Conservation (phyloP, 1,140 invertebrate genomes). For the Drosophila obscura region DNA sequence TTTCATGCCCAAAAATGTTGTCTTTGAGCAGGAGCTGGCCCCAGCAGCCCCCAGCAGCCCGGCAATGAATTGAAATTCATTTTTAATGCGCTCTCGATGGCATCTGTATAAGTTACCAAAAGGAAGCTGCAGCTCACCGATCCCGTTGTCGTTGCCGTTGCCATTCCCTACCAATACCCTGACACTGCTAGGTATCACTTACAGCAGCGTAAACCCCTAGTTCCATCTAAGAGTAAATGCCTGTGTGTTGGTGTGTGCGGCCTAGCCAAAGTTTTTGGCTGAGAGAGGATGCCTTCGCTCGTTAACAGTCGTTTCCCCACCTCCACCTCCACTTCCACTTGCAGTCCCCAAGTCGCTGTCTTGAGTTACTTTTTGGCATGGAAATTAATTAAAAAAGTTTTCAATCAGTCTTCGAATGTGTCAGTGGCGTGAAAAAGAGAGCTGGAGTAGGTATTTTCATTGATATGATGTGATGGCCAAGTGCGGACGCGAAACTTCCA, state of each 20-base stretch:
- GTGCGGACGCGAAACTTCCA: constrained; percentile 7
- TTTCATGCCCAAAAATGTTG: constrained; percentile 54
- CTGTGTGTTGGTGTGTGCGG: constrained; percentile 4
- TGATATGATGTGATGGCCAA: background rate
- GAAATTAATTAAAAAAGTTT: constrained; percentile 83
- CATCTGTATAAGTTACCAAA: constrained; percentile 13
- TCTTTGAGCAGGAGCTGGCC: constrained; percentile 15
- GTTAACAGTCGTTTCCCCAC: background rate
- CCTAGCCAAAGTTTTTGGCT: constrained; percentile 31
- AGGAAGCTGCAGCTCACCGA: background rate
- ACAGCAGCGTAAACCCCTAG: background rate
- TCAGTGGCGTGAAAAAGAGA: constrained; percentile 38
- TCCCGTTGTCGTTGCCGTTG: too few relatives aligned
- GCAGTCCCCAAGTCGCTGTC: too few relatives aligned
- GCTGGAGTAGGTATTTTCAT: constrained; percentile 3
- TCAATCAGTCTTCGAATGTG: constrained; percentile 71
- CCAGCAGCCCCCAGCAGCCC: background rate
- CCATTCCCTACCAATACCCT: background rate
- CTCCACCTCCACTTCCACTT: background rate
- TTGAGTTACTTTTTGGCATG: constrained; percentile 43
- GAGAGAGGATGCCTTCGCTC: background rate
- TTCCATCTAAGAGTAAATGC: background rate
- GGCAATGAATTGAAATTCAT: constrained; percentile 69
- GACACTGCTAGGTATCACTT: background rate
- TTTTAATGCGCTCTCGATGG: constrained; percentile 58